phyloP scores from a whole-genome alignment of 2,888 invertebrate genomes.

The Orchestes rusci region DNA sequence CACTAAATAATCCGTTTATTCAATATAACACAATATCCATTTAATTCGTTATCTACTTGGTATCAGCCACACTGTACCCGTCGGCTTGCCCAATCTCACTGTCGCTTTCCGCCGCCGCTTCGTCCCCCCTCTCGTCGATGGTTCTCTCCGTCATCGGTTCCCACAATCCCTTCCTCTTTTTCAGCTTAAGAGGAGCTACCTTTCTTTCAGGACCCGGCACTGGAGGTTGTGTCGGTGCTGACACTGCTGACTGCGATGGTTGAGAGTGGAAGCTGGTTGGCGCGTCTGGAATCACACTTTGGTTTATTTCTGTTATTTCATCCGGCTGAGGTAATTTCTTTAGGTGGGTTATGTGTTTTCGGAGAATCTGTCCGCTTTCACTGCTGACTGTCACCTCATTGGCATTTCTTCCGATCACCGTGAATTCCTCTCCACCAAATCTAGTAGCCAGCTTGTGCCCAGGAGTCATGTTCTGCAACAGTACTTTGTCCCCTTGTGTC shows the following conservation, averaged over 20 bases:
- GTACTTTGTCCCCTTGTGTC: constrained; percentile 12
- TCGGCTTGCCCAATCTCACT: too few relatives aligned
- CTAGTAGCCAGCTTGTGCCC: constrained; percentile 6
- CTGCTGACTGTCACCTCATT: constrained; percentile 15
- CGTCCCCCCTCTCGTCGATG: too few relatives aligned
- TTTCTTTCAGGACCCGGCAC: neutral
- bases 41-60: too few relatives aligned
- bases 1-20: too few relatives aligned
- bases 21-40: too few relatives aligned
- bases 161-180: neutral
- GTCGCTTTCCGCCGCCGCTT: too few relatives aligned
- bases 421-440: constrained; percentile 5
- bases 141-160: neutral
- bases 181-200: too few relatives aligned
- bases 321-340: neutral
- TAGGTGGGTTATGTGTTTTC: constrained; percentile 14
- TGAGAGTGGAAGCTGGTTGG: too few relatives aligned
- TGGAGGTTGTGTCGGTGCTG: neutral
- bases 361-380: constrained; percentile 7
- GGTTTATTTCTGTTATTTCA: too few relatives aligned
- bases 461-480: constrained; percentile 13
- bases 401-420: constrained; percentile 10
- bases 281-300: too few relatives aligned
- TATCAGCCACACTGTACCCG: too few relatives aligned
- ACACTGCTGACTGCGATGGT: too few relatives aligned